Evolutionary conservation across 2,888 invertebrate species (phyloP).

Genomic region (Epistrophella euchroma): DNA sequence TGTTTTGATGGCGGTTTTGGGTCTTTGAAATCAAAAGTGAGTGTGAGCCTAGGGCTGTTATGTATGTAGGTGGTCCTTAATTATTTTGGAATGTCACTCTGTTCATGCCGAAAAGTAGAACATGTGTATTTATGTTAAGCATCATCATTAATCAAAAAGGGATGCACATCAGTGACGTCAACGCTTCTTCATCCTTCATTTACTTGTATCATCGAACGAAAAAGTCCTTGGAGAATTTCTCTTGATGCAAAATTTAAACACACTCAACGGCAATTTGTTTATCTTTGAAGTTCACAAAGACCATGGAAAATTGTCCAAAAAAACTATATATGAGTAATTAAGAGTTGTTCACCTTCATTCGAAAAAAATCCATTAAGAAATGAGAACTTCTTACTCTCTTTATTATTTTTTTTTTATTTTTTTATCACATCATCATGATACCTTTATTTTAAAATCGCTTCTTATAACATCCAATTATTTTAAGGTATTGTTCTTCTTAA

Average conservation of each 20-base stretch:
- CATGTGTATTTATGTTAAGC: conserved; percentile 23
- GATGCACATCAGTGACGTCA: conserved; percentile 20
- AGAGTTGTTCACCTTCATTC: background rate
- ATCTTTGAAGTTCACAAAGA: background rate
- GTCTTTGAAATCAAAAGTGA: conserved; percentile 48
- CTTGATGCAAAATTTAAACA: background rate
- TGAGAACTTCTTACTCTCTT: background rate
- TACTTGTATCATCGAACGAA: background rate
- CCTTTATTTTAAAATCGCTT: conserved; percentile 31
- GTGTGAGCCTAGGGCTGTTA: background rate
- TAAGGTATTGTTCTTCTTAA: background rate
- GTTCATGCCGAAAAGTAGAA: conserved; percentile 4
- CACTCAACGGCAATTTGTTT: background rate
- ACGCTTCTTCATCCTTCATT: background rate
- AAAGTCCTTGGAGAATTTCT: conserved; percentile 1
- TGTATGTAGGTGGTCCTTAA: conserved; percentile 44
- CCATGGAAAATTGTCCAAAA: background rate
- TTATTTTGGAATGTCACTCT: background rate
- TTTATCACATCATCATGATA: conserved; percentile 22
- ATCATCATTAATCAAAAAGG: conserved; percentile 21
- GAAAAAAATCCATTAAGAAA: conserved; percentile 5
- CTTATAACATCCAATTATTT: conserved; percentile 3
- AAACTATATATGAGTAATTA: conserved; percentile 2
- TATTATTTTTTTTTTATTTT: background rate
- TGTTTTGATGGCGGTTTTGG: conserved; percentile 73